These are phyloP conservation scores for Halesus radiatus DNA, from an alignment of 1,140 invertebrate genomes.

Conservation along the genomic window DNA sequence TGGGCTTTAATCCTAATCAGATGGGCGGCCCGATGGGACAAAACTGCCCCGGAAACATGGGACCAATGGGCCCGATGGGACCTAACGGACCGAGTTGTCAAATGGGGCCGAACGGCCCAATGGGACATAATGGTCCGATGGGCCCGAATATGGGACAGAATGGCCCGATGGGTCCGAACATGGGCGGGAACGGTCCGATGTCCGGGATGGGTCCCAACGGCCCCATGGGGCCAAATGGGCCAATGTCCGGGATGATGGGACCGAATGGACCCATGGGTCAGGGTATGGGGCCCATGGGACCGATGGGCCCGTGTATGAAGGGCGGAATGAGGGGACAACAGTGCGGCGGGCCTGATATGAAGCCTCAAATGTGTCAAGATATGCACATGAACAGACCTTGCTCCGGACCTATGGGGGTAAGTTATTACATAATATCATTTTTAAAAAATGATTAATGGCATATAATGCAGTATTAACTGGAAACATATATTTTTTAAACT, in stretches of 20 bases:
- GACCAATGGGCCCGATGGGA: conserved; percentile 50
- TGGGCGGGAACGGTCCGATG: conserved; percentile 68
- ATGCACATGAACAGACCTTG: conserved; percentile 69
- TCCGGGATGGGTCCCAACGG: conserved; percentile 65
- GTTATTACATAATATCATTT: conserved; percentile 34
- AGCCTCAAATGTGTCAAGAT: conserved; percentile 67
- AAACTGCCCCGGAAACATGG: conserved; percentile 58
- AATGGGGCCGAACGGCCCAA: conserved; percentile 59
- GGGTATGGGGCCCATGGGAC: conserved; percentile 66
- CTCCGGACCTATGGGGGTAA: conserved; percentile 69
- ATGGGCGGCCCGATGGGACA: conserved; percentile 59
- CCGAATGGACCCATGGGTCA: conserved; percentile 68
- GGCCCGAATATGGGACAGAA: conserved; percentile 65
- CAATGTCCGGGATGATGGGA: conserved; percentile 69
- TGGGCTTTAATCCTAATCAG: conserved; percentile 64
- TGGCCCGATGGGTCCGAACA: conserved; percentile 62
- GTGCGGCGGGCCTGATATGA: conserved; percentile 69
- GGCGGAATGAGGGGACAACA: conserved; percentile 64
- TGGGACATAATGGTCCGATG: conserved; percentile 59
- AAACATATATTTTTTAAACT: no score
- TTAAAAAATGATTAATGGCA: no score
- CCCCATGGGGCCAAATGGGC: conserved; percentile 64
- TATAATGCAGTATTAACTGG: no score
- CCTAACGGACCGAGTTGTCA: conserved; percentile 60
- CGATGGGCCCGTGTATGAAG: conserved; percentile 69